Evolutionary conservation across 2,113 vertebrate genomes (phyloP).

Genomic region (Rissa tridactyla): DNA sequence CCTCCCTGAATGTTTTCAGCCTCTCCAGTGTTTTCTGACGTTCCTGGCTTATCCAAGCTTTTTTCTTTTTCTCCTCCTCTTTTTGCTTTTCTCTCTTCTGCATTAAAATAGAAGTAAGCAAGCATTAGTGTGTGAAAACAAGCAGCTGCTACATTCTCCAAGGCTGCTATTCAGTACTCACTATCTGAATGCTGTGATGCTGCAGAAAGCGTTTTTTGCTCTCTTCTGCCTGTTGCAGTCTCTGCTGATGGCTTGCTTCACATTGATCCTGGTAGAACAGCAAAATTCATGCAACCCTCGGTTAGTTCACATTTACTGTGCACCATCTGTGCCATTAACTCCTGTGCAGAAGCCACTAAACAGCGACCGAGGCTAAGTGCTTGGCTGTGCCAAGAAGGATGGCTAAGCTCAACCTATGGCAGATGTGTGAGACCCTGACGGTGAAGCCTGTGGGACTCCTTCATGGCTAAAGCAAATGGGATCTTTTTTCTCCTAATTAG

Average conservation of each 20-base stretch:
- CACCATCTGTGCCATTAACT: not conserved
- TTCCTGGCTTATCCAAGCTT: conserved; percentile 89
- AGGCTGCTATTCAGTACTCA: conserved; percentile 67
- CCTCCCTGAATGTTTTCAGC: conserved; percentile 89
- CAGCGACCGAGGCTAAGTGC: not conserved
- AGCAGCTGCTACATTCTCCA: not conserved
- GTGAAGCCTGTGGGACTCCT: not conserved
- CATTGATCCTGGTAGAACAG: conserved; percentile 85
- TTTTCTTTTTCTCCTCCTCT: conserved; percentile 88
- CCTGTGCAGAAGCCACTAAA: not conserved
- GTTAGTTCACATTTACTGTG: not conserved
- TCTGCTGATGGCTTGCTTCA: conserved; percentile 79
- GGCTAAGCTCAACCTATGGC: not conserved
- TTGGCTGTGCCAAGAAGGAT: not conserved
- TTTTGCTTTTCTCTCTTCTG: conserved; percentile 91
- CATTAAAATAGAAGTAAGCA: conserved; percentile 51
- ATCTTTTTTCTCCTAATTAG: not conserved
- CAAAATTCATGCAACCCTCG: not conserved
- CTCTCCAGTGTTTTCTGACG: conserved; percentile 90
- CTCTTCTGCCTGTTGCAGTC: conserved; percentile 74
- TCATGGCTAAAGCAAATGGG: not conserved
- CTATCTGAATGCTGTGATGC: conserved; percentile 89
- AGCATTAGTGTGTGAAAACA: not conserved
- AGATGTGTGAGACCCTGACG: not conserved
- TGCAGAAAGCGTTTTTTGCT: conserved; percentile 72